Evolutionary conservation across 64 coral and sea anemone species (phyloP).

Genomic region (Platygyra sinensis): DNA sequence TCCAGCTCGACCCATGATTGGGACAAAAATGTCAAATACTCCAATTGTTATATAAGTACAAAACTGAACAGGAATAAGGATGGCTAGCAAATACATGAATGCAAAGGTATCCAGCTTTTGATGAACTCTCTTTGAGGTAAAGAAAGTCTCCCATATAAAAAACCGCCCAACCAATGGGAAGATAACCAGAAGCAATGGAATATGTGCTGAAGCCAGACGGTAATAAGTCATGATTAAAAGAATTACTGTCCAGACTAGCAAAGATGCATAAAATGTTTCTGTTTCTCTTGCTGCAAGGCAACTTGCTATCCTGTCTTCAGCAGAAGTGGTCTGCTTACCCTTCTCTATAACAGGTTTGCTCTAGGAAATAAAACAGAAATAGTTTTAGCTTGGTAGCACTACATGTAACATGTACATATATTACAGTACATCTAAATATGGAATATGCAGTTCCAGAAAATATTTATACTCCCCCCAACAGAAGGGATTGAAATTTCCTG

Average conservation of each 20-base stretch:
- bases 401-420: too few species aligned
- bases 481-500: too few species aligned
- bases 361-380: slow-evolving; percentile 1
- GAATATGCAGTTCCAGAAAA: too few species aligned
- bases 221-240: slow-evolving; percentile 82
- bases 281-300: slow-evolving; percentile 41
- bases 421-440: too few species aligned
- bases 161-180: slow-evolving; percentile 74
- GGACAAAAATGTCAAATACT: slow-evolving; percentile 76
- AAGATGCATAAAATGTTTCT: slow-evolving; percentile 80
- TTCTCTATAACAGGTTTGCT: not conserved
- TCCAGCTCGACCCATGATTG: slow-evolving; percentile 84
- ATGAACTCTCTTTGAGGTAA: slow-evolving; percentile 14
- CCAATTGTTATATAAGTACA: slow-evolving; percentile 51
- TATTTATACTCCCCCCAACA: too few species aligned
- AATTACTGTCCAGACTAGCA: slow-evolving; percentile 80
- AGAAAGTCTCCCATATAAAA: slow-evolving; percentile 78
- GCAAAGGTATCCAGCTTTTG: slow-evolving; percentile 39
- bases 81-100: slow-evolving; percentile 50
- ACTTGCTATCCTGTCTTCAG: slow-evolving; percentile 25
- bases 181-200: slow-evolving; percentile 72
- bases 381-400: too few species aligned
- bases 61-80: slow-evolving; percentile 55
- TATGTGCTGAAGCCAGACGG: slow-evolving; percentile 76
- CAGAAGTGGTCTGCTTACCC: not conserved